Base-by-base conservation (phyloP, 2,888 invertebrate genomes). In the Callinectes sapidus region DNA sequence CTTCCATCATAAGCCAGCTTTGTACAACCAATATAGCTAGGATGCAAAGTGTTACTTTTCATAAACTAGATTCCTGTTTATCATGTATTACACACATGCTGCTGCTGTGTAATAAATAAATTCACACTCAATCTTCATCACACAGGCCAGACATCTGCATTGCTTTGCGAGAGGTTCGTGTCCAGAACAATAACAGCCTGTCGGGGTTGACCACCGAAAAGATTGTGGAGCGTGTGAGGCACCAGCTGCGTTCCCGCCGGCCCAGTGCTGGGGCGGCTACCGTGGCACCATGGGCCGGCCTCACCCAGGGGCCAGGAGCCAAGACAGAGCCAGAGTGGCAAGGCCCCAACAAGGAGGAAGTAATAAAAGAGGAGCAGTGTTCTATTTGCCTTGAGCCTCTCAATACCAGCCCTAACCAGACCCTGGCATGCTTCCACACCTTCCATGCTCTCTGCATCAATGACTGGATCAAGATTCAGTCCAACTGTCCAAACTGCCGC, bases 371-470 rank as follows among this genome's bases (percentile, higher is more conserved):
- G 54, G 92, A 94, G 42, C 39, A 48, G 16, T 94, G 94, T 90
- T 90, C 92, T 28, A 94, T 94, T 55, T 94, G 94, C 48, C 85
- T 94, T 23, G 94, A 94, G n/a, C 77, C 91, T 32, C 92, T 94
- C 8, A 90, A 39, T 54, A 55, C 89, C 61, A 89, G 94, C 39
- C 71, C 94, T 13, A 92, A 91, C 28, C 61, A 89, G n/a, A 39
- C 92, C 1, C 87, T 94, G 23, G 89, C 88, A n/a, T 94, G 94
- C 71, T 91, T 89, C 14, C 94, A 94, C 39, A 91, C 91, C n/a
- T 94, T 94, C 85, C 94, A 94, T 90, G 90, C 90, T 14, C 89
- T 86, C 35, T 94, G 94, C n/a, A 94, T 94, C 55, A 94, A 92
- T 35, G 92, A 91, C 66, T 94, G 94, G 94, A 85, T 94, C n/a